Evolutionary conservation across 2,797 vertebrate genomes (phyloP).

Genomic region (Sebastes reedi): DNA sequence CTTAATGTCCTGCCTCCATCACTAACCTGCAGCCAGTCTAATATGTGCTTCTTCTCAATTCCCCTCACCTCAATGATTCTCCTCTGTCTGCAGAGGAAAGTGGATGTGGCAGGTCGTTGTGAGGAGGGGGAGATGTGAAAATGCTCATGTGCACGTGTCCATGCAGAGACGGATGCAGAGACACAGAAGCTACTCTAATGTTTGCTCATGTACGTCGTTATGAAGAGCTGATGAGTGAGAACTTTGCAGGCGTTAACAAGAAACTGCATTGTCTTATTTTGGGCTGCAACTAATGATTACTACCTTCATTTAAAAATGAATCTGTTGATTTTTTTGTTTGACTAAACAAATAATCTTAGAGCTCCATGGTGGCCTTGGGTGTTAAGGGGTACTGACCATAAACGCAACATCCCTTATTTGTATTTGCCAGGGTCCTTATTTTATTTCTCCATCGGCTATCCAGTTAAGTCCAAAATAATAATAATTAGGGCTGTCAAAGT

Average conservation of each 20-base stretch:
- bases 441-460: background rate
- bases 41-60: conserved; percentile 61
- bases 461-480: background rate
- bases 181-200: background rate
- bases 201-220: conserved; percentile 5
- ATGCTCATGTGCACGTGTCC: conserved; percentile 8
- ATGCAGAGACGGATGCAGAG: background rate
- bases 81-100: conserved; percentile 41
- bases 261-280: background rate
- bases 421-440: background rate
- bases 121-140: conserved; percentile 25
- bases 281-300: background rate
- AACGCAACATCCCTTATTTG: background rate
- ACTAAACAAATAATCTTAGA: background rate
- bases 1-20: conserved; percentile 55
- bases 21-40: conserved; percentile 62
- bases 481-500: background rate
- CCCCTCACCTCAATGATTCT: conserved; percentile 50
- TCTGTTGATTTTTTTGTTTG: background rate
- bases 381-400: background rate
- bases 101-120: conserved; percentile 48
- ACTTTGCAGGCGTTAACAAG: background rate
- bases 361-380: background rate
- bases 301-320: background rate
- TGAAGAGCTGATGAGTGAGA: background rate